Evolutionary conservation across 1,140 invertebrate genomes (phyloP).

Genomic region (Sitobion miscanthi): DNA sequence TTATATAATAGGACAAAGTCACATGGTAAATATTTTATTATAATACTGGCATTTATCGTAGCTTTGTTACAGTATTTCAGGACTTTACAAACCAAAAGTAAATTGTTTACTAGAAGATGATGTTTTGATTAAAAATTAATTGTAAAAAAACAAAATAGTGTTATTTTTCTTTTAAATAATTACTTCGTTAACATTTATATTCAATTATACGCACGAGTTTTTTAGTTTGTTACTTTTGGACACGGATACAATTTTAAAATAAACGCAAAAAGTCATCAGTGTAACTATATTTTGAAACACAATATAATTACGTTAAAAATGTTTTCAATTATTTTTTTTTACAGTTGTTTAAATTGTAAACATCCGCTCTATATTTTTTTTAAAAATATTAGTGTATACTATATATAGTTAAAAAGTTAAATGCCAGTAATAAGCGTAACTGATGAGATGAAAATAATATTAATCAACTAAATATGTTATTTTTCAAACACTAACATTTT

Average conservation of each 20-base stretch:
- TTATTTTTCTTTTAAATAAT: conserved; percentile 3
- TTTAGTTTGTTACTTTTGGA: background rate
- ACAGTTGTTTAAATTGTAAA: background rate
- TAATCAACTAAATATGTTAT: background rate
- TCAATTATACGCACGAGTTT: background rate
- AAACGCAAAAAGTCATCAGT: background rate
- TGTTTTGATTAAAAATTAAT: background rate
- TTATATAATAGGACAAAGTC: background rate
- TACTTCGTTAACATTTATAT: background rate
- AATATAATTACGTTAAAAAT: background rate
- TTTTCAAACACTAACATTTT: background rate
- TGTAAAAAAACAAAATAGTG: background rate
- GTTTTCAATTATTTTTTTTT: conserved; percentile 15
- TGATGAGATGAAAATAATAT: background rate
- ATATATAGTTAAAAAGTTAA: background rate
- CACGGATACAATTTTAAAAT: background rate
- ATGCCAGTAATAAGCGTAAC: background rate
- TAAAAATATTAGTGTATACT: background rate
- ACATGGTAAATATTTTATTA: background rate
- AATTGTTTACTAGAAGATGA: background rate
- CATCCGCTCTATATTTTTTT: background rate
- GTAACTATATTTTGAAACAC: conserved; percentile 4
- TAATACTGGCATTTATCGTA: background rate
- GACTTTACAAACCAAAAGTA: background rate
- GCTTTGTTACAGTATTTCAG: too few species aligned